Evolutionary conservation across 2,888 invertebrate species (phyloP).

Genomic region (Diloba caeruleocephala): DNA sequence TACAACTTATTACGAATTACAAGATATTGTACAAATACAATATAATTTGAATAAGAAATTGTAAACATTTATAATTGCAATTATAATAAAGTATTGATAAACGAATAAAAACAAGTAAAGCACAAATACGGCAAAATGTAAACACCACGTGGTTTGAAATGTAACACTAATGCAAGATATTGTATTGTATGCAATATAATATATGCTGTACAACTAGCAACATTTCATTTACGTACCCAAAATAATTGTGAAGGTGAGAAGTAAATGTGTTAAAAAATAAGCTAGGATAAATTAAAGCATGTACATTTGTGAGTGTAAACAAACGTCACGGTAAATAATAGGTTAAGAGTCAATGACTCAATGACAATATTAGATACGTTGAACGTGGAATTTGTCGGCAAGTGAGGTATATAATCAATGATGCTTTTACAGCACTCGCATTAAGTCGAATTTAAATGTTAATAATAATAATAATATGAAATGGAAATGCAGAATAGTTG

Average conservation of each 20-base stretch:
- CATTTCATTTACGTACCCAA: no score
- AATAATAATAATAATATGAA: no score
- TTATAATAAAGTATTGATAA: no score
- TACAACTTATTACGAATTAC: conserved; percentile 18
- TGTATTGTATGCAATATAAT: no score
- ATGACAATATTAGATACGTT: conserved; percentile 9
- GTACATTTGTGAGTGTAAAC: conserved; percentile 12
- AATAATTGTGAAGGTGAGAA: conserved; percentile 1
- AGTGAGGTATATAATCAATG: not conserved
- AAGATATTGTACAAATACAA: not conserved
- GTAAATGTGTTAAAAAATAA: conserved; percentile 2
- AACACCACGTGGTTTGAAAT: no score
- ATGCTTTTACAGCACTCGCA: no score
- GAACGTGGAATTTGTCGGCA: conserved; percentile 8
- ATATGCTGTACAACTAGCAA: no score
- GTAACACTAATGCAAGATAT: no score
- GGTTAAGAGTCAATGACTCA: conserved; percentile 20
- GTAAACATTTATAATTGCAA: not conserved
- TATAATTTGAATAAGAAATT: not conserved
- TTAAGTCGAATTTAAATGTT: no score
- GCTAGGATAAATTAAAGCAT: not conserved
- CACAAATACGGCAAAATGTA: no score
- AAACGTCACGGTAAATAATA: conserved; percentile 13
- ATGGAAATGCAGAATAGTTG: no score
- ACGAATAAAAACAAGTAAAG: no score